Evolutionary conservation across 2,888 invertebrate species (phyloP), one percentile per base, ranked within the genome.

Genomic region (Oxytorus armatus): DNA sequence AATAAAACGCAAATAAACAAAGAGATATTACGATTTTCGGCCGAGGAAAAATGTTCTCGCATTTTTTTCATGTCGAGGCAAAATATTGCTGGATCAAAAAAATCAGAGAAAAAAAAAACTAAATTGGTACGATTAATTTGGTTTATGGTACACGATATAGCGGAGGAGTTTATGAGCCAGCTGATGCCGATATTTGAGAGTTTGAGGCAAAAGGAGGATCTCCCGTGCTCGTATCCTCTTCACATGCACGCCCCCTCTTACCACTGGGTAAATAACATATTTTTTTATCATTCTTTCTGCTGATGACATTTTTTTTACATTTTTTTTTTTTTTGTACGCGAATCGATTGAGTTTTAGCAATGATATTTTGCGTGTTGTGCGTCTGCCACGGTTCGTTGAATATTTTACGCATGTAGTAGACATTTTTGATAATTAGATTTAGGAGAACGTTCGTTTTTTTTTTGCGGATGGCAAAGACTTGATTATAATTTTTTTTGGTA

Each of bases 181-280:
- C 95, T 98, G 95, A 97, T 96, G 96, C 97, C 97, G 92, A 97
- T 98, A 94, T 97, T 98, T 95, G 97, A 97, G 94, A 96, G 96
- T 93, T 95, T 97, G 92, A 95, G 97, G 92, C 96, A 96, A 93
- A 96, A 96, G 92, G 97, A 97, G 93, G 96, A 97, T 93, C 95
- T 97, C 90, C 97, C 97, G 92, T 97, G 96, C 93, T 96, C 97
- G 91, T 97, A 96, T 93, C 97, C 97, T 91, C 95, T 97, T 93
- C 96, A 96, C 94, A 96, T 97, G 95, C 94, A 95, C 89, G 94
- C 95, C 91, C 94, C 94, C 93, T 94, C 94, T 93, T 95, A 95
- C 92, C 95, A 95, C 93, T 96, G 95, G 96, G 96, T 96, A 96
- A 92, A 92, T 92, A 91, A 91, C 86, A 87, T 86, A 86, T 84